Evolutionary conservation across 1,140 invertebrate species (phyloP).

Genomic region (Aphis gossypii): DNA sequence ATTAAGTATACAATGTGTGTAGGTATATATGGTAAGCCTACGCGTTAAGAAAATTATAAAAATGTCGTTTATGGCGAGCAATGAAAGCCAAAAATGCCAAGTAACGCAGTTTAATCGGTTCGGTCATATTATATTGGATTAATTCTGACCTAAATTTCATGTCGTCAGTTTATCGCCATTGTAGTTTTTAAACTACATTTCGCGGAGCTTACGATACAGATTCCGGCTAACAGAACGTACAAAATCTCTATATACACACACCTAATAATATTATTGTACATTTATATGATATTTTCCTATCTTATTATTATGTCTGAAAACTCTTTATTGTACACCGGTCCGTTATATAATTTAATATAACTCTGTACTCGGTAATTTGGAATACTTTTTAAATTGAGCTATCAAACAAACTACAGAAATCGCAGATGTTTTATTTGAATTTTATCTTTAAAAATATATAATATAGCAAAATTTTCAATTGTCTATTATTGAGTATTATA

Average conservation of each 20-base stretch:
- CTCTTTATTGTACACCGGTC: not conserved
- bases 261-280: not conserved
- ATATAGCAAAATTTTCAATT: no score
- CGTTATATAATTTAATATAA: no score
- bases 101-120: constrained; percentile 12
- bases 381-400: not conserved
- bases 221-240: no score
- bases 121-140: not conserved
- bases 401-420: no score
- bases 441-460: no score
- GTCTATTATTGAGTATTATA: no score
- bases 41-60: not conserved
- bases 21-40: not conserved
- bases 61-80: not conserved
- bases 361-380: not conserved
- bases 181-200: not conserved
- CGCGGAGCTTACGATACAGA: not conserved
- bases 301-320: not conserved
- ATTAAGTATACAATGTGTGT: not conserved
- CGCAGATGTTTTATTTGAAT: no score
- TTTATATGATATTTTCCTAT: not conserved
- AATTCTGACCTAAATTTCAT: not conserved
- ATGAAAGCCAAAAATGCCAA: constrained; percentile 23
- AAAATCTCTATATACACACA: not conserved
- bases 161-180: not conserved